Conservation (phyloP, 1,140 invertebrate species). For the Drosophila seguyi region DNA sequence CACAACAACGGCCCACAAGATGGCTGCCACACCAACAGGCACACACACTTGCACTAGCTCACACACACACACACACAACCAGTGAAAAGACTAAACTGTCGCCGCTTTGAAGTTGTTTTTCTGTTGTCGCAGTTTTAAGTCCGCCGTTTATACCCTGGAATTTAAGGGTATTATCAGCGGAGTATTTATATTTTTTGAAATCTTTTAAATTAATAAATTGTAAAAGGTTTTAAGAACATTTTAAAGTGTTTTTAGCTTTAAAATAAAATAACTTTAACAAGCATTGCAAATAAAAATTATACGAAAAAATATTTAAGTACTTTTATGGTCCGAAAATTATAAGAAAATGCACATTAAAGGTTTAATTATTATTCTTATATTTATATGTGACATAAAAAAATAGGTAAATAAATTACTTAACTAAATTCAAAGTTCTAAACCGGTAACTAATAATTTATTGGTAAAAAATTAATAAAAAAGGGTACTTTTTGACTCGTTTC, state of each 20-base stretch:
- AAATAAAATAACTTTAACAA: no score
- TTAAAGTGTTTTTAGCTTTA: no score
- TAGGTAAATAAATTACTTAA: neutral
- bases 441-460: neutral
- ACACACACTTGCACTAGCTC: constrained; percentile 3
- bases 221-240: neutral
- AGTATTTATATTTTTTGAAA: neutral
- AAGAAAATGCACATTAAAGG: neutral
- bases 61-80: constrained; percentile 2
- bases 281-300: no score
- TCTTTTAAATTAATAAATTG: neutral
- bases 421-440: neutral
- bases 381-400: neutral
- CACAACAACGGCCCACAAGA: constrained; percentile 42
- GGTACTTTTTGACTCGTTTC: neutral
- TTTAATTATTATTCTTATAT: neutral
- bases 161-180: neutral
- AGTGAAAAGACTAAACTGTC: constrained; percentile 46
- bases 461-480: neutral
- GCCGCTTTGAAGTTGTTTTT: constrained; percentile 43
- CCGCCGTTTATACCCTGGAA: constrained; percentile 13
- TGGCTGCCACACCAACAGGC: constrained; percentile 26
- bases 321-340: no score
- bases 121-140: constrained; percentile 8
- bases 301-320: neutral